Conservation (phyloP, 2,888 invertebrate species). For the Synanthedon formicaeformis region DNA sequence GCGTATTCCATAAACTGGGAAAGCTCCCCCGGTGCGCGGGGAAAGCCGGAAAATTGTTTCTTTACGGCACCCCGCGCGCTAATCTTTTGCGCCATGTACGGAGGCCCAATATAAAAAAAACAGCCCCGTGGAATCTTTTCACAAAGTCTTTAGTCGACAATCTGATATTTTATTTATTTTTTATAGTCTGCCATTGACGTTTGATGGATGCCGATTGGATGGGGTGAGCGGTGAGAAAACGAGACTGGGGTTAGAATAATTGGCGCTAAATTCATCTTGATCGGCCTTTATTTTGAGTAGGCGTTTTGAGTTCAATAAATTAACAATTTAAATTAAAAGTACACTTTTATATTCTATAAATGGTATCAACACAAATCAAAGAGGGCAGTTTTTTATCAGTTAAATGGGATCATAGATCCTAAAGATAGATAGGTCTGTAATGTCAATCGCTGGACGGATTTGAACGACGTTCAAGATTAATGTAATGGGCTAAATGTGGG, state of each 20-base stretch:
- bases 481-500: too few relatives aligned
- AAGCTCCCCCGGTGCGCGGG: constrained; percentile 37
- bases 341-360: neutral
- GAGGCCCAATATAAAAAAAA: constrained; percentile 10
- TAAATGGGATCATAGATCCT: too few relatives aligned
- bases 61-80: constrained; percentile 63
- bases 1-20: constrained; percentile 44
- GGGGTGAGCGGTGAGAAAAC: constrained; percentile 16
- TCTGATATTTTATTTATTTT: constrained; percentile 61
- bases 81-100: constrained; percentile 38
- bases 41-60: constrained; percentile 64
- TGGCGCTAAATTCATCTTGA: constrained; percentile 22
- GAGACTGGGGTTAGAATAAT: constrained; percentile 31
- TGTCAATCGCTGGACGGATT: too few relatives aligned
- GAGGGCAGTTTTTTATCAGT: too few relatives aligned
- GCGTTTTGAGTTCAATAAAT: neutral
- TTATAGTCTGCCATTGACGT: constrained; percentile 56
- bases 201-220: constrained; percentile 41
- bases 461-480: too few relatives aligned
- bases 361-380: neutral
- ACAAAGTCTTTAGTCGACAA: constrained; percentile 28
- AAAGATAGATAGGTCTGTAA: too few relatives aligned
- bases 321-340: neutral
- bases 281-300: neutral
- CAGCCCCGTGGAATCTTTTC: constrained; percentile 21